Conservation (phyloP, 2,113 vertebrate species). For the Mugil cephalus region DNA sequence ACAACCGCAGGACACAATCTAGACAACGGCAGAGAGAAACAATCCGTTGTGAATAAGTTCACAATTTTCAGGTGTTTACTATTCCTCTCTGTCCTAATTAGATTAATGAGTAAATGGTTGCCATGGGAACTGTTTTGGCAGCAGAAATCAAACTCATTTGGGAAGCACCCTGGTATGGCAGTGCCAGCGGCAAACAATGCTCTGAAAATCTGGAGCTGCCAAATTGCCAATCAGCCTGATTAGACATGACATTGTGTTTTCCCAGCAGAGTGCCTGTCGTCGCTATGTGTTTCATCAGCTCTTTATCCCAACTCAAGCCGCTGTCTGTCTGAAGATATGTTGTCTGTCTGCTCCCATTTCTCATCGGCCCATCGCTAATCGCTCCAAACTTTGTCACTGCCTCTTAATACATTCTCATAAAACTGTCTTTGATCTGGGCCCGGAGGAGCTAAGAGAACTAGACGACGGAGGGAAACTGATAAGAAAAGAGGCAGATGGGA, state of each 20-base stretch:
- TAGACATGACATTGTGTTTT: constrained; percentile 72
- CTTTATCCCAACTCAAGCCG: constrained; percentile 59
- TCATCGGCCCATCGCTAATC: constrained; percentile 58
- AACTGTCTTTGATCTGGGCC: constrained; percentile 61
- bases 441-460: constrained; percentile 56
- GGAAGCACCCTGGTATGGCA: constrained; percentile 56
- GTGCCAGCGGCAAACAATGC: constrained; percentile 61
- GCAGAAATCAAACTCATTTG: constrained; percentile 48
- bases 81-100: constrained; percentile 40
- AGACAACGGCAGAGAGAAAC: constrained; percentile 21
- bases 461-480: constrained; percentile 58
- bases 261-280: constrained; percentile 58
- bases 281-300: constrained; percentile 66
- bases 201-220: constrained; percentile 67
- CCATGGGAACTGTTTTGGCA: constrained; percentile 62
- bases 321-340: constrained; percentile 53
- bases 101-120: constrained; percentile 56
- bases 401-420: constrained; percentile 60
- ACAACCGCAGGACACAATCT: constrained; percentile 19
- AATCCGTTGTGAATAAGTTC: constrained; percentile 30
- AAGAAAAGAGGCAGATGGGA: constrained; percentile 54
- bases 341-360: constrained; percentile 60
- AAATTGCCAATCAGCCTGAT: constrained; percentile 79
- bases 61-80: constrained; percentile 53
- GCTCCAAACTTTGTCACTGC: constrained; percentile 50